Base-by-base conservation (phyloP, 2,797 vertebrate species). In the Pseudopleuronectes americanus region DNA sequence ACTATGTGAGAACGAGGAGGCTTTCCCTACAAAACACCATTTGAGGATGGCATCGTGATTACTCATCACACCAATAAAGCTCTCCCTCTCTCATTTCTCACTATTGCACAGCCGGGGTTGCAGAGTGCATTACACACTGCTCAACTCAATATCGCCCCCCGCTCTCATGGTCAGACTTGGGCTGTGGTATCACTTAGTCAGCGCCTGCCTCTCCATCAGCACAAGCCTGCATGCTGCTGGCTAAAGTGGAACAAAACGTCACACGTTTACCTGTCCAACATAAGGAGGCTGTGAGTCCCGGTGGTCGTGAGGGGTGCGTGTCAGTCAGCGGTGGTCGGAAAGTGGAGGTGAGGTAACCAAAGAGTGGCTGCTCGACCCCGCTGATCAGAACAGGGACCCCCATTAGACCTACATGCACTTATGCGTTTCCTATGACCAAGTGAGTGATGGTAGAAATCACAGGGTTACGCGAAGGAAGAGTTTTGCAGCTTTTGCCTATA, bases 181-280 rank as follows among this genome's bases (percentile, higher is more conserved):
- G 63, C 51, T 83, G 85, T 71, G 70, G 65, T 36, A 64, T 71
- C 76, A 80, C 83, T 85, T 77, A 84, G 62, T 75, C 92, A 92
- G 68, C 56, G 33, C 91, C 92, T 94, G 71, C 43, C 87, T 69
- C 76, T 92, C 95, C 90, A 94, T 84, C 82, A 93, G 93, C 91
- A 94, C 41, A 59, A 71, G 59, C 54, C 58, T 58, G 67, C 70
- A 68, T 76, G 88, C 89, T 68, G 81, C 74, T 81, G 87, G 79
- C 87, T 89, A 87, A 89, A 92, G 80, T 91, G 60, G 90, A 90
- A 88, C 86, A 80, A 93, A 94, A 95, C 89, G 92, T 87, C 87
- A 87, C 89, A 79, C 91, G 87, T 94, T 96, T 96, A 96, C 95
- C 95, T 95, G 94, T 93, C 94, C 94, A 94, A 71, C 81, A 45